These are phyloP conservation scores for Siniperca undulata DNA, from an alignment of 2,797 vertebrate species.

Conservation along the genomic window DNA sequence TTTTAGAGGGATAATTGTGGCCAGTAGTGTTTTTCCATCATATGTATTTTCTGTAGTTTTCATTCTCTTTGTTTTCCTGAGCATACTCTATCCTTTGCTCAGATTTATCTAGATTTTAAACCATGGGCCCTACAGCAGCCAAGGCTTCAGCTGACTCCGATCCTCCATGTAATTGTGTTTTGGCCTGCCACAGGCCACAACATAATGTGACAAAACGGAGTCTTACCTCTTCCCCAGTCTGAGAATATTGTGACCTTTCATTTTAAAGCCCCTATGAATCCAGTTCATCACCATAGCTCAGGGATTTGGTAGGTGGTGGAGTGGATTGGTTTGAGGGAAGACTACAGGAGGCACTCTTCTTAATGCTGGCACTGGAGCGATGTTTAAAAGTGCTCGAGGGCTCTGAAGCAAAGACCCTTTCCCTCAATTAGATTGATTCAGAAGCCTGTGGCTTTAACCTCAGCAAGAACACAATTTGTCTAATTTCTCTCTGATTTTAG, in stretches of 20 bases:
- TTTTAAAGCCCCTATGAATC: constrained; percentile 74
- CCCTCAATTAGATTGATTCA: constrained; percentile 83
- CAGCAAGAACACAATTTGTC: constrained; percentile 69
- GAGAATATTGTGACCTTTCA: constrained; percentile 82
- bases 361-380: constrained; percentile 75
- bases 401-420: constrained; percentile 76
- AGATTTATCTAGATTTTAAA: constrained; percentile 66
- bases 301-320: constrained; percentile 71
- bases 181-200: constrained; percentile 69
- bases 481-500: constrained; percentile 65
- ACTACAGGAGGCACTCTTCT: constrained; percentile 70
- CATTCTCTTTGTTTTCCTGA: constrained; percentile 13
- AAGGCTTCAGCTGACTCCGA: constrained; percentile 41
- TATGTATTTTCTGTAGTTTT: constrained; percentile 20
- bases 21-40: constrained; percentile 3
- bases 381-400: constrained; percentile 72
- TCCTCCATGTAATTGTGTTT: constrained; percentile 71
- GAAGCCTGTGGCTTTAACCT: constrained; percentile 73
- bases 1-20: not conserved
- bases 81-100: not conserved
- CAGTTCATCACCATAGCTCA: constrained; percentile 76
- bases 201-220: constrained; percentile 78
- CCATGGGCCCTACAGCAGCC: constrained; percentile 32
- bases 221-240: constrained; percentile 54
- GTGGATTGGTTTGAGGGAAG: constrained; percentile 73